Evolutionary conservation across 1,140 invertebrate species (phyloP).

Genomic region (Drosophila orosa): DNA sequence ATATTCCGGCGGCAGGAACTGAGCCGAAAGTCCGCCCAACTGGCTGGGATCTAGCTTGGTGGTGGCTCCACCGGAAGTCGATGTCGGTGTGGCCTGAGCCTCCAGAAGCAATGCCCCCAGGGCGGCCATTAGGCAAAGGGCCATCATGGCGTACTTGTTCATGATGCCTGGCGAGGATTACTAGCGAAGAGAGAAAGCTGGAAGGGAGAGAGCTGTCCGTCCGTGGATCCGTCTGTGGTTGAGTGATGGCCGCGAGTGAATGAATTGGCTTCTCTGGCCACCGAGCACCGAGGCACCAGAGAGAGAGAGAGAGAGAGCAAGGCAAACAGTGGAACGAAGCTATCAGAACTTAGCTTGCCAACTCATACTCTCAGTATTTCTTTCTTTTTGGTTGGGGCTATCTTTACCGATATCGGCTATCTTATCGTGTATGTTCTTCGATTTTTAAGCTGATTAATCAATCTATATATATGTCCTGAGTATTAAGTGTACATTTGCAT

Average conservation of each 20-base stretch:
- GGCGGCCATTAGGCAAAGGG: slow-evolving; percentile 57
- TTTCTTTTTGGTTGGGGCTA: neutral
- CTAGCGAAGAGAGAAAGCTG: neutral
- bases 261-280: slow-evolving; percentile 18
- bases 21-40: slow-evolving; percentile 52
- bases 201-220: slow-evolving; percentile 2
- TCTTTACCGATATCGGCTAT: slow-evolving; percentile 14
- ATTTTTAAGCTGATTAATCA: slow-evolving; percentile 20
- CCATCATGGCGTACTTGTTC: slow-evolving; percentile 63
- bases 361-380: neutral
- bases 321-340: slow-evolving; percentile 19
- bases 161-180: slow-evolving; percentile 41
- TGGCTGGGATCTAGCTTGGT: slow-evolving; percentile 43
- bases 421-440: slow-evolving; percentile 24
- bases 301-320: neutral
- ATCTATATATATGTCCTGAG: neutral
- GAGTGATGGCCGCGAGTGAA: slow-evolving; percentile 31
- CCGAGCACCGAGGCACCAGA: neutral
- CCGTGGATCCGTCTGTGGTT: slow-evolving; percentile 21
- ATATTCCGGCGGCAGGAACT: slow-evolving; percentile 68
- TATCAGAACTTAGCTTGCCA: neutral
- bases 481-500: neutral
- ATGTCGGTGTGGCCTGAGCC: slow-evolving; percentile 48
- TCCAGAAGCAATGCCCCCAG: slow-evolving; percentile 61
- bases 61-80: neutral